phyloP scores from a whole-genome alignment of 2,113 vertebrate species.

The Panurus biarmicus region DNA sequence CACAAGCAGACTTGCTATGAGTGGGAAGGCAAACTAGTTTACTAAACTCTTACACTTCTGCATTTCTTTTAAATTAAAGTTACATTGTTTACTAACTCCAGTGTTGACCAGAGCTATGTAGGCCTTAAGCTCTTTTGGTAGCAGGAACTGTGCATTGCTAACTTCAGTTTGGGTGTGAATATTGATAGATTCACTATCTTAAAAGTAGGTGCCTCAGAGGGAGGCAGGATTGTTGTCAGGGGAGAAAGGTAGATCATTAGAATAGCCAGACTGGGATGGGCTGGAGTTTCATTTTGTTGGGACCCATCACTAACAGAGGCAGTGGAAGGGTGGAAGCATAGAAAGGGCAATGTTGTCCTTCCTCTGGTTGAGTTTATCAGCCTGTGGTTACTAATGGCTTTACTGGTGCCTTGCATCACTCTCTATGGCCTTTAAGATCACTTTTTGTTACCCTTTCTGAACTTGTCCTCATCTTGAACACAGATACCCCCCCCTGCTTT shows the following conservation, averaged over 20 bases:
- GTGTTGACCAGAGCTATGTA: background rate
- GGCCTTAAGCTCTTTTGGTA: background rate
- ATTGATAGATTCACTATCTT: background rate
- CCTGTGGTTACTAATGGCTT: background rate
- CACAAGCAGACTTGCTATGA: background rate
- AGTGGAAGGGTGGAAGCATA: background rate
- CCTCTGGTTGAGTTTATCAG: background rate
- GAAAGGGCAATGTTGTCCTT: background rate
- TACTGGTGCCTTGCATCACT: background rate
- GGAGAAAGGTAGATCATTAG: background rate
- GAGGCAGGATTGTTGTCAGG: background rate
- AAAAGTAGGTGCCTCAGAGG: background rate
- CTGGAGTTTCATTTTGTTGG: background rate
- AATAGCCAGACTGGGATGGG: background rate
- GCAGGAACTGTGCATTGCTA: background rate
- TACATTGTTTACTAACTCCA: background rate
- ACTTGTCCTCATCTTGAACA: background rate
- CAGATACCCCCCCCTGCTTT: background rate
- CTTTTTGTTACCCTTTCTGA: background rate
- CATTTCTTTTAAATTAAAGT: background rate
- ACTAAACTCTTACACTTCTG: background rate
- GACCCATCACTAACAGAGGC: background rate
- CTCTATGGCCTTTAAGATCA: accelerated
- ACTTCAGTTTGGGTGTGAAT: background rate
- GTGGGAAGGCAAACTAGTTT: background rate